phyloP scores from a whole-genome alignment of 1,140 invertebrate species.

The Bombus pascuorum region DNA sequence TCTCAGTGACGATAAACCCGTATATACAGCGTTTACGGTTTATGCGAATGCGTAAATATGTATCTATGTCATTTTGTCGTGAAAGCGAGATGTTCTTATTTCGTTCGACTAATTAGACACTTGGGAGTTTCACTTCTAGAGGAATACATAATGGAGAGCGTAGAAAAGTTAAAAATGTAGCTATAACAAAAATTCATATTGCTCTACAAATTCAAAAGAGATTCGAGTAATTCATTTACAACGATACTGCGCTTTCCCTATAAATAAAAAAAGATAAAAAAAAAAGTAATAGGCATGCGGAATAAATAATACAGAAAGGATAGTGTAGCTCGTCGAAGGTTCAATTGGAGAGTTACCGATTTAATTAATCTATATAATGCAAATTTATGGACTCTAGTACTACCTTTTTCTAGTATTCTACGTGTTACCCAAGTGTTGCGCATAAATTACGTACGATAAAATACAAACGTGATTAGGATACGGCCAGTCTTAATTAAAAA shows the following conservation, averaged over 20 bases:
- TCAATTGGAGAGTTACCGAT: too few species aligned
- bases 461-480: neutral
- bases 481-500: constrained; percentile 2
- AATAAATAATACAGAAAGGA: too few species aligned
- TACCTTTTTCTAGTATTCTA: neutral
- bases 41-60: neutral
- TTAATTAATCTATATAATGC: too few species aligned
- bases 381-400: neutral
- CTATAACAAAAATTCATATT: too few species aligned
- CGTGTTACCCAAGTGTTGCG: neutral
- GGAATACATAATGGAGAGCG: too few species aligned
- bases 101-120: neutral
- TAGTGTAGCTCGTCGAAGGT: too few species aligned
- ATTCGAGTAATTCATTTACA: too few species aligned
- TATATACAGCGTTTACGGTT: neutral
- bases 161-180: too few species aligned
- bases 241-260: too few species aligned
- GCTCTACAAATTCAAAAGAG: too few species aligned
- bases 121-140: neutral
- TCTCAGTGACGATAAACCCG: neutral
- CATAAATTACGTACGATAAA: neutral
- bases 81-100: neutral
- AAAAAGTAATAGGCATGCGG: too few species aligned
- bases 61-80: neutral
- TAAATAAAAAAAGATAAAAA: too few species aligned